A percentile compares a stretch with the other conserved stretches of the same genome.
Conservation (phyloP, 2,797 vertebrate species). For the Trachops cirrhosus region DNA sequence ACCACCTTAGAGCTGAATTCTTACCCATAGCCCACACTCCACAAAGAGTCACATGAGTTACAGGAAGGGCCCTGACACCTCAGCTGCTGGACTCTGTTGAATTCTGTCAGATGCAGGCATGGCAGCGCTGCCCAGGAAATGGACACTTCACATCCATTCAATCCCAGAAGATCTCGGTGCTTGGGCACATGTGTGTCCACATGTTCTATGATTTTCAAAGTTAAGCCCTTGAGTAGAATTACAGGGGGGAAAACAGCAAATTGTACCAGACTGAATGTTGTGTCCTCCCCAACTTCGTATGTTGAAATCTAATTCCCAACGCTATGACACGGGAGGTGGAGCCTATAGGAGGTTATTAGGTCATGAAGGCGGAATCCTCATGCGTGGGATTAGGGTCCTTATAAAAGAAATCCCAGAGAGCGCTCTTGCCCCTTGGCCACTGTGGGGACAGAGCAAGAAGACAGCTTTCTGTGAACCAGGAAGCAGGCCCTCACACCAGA, state of each 20-base stretch:
- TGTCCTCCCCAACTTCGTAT: neutral
- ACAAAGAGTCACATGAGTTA: neutral
- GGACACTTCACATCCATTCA: slow-evolving; percentile 44
- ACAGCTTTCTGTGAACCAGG: neutral
- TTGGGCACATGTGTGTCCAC: neutral
- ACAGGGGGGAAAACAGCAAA: slow-evolving; percentile 27
- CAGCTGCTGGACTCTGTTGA: neutral
- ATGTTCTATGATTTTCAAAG: slow-evolving; percentile 32
- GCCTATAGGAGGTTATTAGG: neutral
- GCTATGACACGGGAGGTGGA: neutral
- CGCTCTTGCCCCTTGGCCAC: neutral
- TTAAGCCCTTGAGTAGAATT: slow-evolving; percentile 50
- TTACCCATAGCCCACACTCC: neutral
- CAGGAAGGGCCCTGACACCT: neutral
- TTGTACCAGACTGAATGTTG: neutral
- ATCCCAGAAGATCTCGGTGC: slow-evolving; percentile 14
- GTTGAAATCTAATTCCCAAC: neutral
- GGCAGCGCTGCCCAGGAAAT: neutral
- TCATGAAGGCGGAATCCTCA: neutral
- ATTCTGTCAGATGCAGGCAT: slow-evolving; percentile 11
- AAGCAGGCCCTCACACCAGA: neutral
- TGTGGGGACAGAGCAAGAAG: neutral
- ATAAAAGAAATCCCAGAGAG: neutral
- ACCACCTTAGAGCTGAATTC: neutral
- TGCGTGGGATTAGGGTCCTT: neutral